Evolutionary conservation across 2,888 invertebrate genomes (phyloP).

Genomic region (Ischnus inquisitorius): DNA sequence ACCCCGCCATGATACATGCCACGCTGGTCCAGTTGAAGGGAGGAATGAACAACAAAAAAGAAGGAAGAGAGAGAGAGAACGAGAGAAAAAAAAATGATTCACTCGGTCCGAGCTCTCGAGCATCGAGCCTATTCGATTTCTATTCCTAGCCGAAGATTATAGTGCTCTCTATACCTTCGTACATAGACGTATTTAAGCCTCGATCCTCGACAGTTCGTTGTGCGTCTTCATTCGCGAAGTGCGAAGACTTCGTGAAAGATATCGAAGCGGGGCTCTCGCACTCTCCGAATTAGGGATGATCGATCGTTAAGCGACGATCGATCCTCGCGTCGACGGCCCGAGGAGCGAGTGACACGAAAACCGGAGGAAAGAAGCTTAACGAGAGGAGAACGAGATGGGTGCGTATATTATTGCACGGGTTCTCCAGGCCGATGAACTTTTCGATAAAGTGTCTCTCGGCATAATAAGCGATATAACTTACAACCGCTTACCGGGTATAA

Average conservation of each 20-base stretch:
- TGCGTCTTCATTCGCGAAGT: slow-evolving; percentile 4
- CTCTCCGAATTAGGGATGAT: slow-evolving; percentile 17
- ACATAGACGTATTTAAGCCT: slow-evolving; percentile 19
- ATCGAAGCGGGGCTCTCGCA: background rate
- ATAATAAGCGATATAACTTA: slow-evolving; percentile 1
- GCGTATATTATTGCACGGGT: background rate
- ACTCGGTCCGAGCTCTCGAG: slow-evolving; percentile 31
- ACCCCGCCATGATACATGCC: slow-evolving; percentile 66
- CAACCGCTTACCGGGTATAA: background rate
- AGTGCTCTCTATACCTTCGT: slow-evolving; percentile 52
- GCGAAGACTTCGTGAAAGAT: background rate
- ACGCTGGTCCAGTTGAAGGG: slow-evolving; percentile 53
- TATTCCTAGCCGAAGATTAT: slow-evolving; percentile 58
- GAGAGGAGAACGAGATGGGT: background rate
- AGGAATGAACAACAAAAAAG: slow-evolving; percentile 48
- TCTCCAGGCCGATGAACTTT: slow-evolving; percentile 53
- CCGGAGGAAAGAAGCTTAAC: slow-evolving; percentile 9
- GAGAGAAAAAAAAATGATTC: slow-evolving; percentile 56
- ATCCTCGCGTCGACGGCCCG: slow-evolving; percentile 1
- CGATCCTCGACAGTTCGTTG: background rate
- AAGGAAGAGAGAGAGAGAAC: slow-evolving; percentile 8
- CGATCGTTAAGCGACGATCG: slow-evolving; percentile 10
- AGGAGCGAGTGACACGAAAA: background rate
- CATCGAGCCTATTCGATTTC: slow-evolving; percentile 58
- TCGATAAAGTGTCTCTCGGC: slow-evolving; percentile 24